phyloP scores from a whole-genome alignment of 2,888 invertebrate species.

The Nymphalis polychloros region DNA sequence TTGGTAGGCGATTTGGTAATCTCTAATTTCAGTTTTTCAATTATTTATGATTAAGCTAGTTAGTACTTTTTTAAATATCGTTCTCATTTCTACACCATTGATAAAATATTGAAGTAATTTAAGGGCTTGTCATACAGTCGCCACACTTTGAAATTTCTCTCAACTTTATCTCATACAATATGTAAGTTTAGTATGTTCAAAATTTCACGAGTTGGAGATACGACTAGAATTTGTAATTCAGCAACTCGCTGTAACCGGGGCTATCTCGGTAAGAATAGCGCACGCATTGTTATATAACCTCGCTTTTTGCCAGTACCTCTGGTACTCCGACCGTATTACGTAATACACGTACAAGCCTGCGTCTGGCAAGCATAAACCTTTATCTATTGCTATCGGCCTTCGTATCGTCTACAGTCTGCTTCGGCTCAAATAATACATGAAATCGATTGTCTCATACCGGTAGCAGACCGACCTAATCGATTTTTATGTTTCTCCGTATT shows the following conservation, averaged over 20 bases:
- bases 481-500: conserved; percentile 6
- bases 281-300: conserved; percentile 61
- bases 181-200: conserved; percentile 6
- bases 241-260: conserved; percentile 49
- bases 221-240: conserved; percentile 20
- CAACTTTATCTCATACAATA: no score
- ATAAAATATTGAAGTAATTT: no score
- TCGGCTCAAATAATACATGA: conserved; percentile 30
- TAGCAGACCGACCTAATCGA: conserved; percentile 26
- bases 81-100: no score
- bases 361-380: conserved; percentile 46
- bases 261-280: conserved; percentile 51
- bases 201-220: conserved; percentile 16
- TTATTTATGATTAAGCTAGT: no score
- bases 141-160: no score
- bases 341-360: conserved; percentile 53
- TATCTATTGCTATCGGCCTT: conserved; percentile 39
- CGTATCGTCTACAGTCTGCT: conserved; percentile 34
- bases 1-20: no score
- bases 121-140: no score
- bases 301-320: conserved; percentile 48
- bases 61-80: no score
- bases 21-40: no score
- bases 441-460: conserved; percentile 33
- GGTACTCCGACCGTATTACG: conserved; percentile 49